phyloP scores from a whole-genome alignment of 2,888 invertebrate species.

The Emmelina monodactyla region DNA sequence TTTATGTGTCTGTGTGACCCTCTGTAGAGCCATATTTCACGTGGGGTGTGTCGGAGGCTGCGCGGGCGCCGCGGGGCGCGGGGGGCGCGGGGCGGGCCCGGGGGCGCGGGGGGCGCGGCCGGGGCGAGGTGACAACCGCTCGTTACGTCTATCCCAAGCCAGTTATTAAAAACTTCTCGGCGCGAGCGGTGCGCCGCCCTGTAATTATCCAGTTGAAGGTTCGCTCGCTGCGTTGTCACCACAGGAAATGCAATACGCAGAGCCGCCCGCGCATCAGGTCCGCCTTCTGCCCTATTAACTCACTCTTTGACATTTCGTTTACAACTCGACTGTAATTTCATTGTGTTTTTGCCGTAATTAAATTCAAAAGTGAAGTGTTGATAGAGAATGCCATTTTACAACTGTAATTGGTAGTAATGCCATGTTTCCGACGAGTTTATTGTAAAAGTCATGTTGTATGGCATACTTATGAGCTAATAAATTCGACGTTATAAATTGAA shows the following conservation, averaged over 20 bases:
- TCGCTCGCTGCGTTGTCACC: conserved; percentile 51
- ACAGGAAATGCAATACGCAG: conserved; percentile 62
- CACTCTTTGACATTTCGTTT: conserved; percentile 20
- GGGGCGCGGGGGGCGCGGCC: conserved; percentile 34
- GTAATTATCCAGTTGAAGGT: conserved; percentile 62
- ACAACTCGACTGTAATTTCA: background rate
- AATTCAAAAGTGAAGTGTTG: background rate
- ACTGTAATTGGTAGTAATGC: background rate
- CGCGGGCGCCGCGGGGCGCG: conserved; percentile 36
- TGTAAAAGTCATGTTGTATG: background rate
- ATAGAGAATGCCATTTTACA: background rate
- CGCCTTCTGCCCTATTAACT: conserved; percentile 28
- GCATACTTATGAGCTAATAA: background rate
- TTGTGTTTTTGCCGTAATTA: background rate
- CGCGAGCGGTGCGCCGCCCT: conserved; percentile 65
- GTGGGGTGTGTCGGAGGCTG: conserved; percentile 47
- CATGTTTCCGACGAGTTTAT: background rate
- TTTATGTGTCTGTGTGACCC: conserved; percentile 15
- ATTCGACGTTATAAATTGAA: background rate
- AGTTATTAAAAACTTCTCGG: conserved; percentile 69
- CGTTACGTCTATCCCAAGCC: conserved; percentile 65
- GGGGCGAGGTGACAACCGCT: conserved; percentile 65
- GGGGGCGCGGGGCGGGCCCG: conserved; percentile 27
- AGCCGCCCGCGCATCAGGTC: conserved; percentile 62
- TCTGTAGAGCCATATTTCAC: conserved; percentile 52